A percentile compares a stretch with the other conserved stretches of the same genome.
Evolutionary conservation across 2,113 vertebrate genomes (phyloP).

Genomic region (Tyto alba): DNA sequence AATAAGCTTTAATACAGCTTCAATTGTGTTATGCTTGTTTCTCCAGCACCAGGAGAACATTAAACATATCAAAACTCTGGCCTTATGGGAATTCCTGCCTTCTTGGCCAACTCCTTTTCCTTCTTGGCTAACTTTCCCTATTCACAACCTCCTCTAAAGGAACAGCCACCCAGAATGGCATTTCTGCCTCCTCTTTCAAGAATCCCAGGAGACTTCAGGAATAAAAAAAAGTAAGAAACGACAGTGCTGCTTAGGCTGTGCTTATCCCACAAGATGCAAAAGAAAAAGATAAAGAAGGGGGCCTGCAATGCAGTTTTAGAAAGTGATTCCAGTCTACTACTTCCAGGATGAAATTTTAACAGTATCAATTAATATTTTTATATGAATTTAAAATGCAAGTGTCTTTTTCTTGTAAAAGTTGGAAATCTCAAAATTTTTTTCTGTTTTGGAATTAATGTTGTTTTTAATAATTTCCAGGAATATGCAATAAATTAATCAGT

Average conservation of each 20-base stretch:
- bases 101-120: conserved; percentile 6
- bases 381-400: neutral
- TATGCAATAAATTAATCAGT: neutral
- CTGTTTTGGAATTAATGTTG: neutral
- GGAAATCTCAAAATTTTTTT: neutral
- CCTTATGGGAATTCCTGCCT: conserved; percentile 4
- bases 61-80: neutral
- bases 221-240: neutral
- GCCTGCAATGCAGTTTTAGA: neutral
- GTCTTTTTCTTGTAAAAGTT: neutral
- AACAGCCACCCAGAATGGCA: conserved; percentile 17
- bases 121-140: conserved; percentile 22
- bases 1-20: neutral
- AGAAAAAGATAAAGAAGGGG: neutral
- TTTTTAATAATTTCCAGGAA: neutral
- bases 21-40: neutral
- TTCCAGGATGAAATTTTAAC: neutral
- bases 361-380: neutral
- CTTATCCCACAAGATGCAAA: neutral
- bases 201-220: conserved; percentile 28
- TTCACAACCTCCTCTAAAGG: conserved; percentile 16
- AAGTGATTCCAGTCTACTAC: neutral
- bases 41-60: neutral
- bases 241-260: neutral
- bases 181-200: conserved; percentile 38